These are phyloP conservation scores for Gari tellinella DNA, from an alignment of 2,888 invertebrate genomes.

Conservation along the genomic window DNA sequence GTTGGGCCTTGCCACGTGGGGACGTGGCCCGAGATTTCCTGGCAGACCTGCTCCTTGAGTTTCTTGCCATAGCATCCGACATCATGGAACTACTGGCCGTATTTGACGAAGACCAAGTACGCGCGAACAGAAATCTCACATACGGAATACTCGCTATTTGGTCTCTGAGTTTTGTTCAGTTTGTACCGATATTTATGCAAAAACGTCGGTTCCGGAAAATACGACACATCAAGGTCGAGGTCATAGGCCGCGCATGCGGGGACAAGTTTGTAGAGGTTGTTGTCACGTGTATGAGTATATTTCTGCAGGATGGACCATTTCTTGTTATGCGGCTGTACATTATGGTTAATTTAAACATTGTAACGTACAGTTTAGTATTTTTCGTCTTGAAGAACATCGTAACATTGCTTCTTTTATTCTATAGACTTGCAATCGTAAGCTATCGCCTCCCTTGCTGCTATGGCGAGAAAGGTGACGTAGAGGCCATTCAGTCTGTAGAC, in stretches of 20 bases:
- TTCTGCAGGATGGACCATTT: slow-evolving; percentile 75
- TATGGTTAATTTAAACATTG: slow-evolving; percentile 90
- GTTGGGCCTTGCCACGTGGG: slow-evolving; percentile 64
- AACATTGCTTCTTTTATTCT: slow-evolving; percentile 69
- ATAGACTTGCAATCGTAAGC: slow-evolving; percentile 60
- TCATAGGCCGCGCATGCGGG: slow-evolving; percentile 33
- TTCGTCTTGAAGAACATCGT: slow-evolving; percentile 77
- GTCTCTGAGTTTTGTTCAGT: slow-evolving; percentile 82
- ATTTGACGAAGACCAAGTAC: slow-evolving; percentile 69
- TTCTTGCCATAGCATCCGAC: slow-evolving; percentile 81
- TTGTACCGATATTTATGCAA: slow-evolving; percentile 76
- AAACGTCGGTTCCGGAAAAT: slow-evolving; percentile 44
- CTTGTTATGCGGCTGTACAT: slow-evolving; percentile 87
- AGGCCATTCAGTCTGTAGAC: no score
- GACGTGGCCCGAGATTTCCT: slow-evolving; percentile 77
- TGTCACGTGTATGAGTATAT: slow-evolving; percentile 56
- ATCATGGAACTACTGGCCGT: slow-evolving; percentile 75
- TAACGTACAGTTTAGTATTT: slow-evolving; percentile 79
- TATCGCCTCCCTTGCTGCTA: no score
- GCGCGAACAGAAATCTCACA: slow-evolving; percentile 74
- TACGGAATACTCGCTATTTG: slow-evolving; percentile 78
- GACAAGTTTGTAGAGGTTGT: slow-evolving; percentile 54
- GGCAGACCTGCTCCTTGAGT: slow-evolving; percentile 81
- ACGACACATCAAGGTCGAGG: slow-evolving; percentile 11
- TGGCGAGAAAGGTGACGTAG: no score